These are phyloP conservation scores for Scytalopus superciliaris DNA, from an alignment of 2,113 vertebrate genomes.

Conservation along the genomic window DNA sequence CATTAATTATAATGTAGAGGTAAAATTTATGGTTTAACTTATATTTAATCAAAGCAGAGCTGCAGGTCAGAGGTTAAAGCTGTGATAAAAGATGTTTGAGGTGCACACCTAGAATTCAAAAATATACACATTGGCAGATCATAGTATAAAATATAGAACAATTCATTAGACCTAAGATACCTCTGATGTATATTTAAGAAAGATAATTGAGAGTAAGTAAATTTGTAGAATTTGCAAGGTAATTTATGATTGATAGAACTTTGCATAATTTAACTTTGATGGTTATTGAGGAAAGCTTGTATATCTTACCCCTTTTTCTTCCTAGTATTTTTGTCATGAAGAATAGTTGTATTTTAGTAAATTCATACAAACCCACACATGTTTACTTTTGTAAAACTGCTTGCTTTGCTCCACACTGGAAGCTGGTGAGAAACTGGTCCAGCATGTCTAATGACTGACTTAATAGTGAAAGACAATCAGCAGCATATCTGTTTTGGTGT, in stretches of 20 bases:
- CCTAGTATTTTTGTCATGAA: neutral
- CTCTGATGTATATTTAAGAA: neutral
- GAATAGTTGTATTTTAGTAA: neutral
- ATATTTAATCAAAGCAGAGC: neutral
- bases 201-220: neutral
- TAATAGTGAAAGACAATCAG: neutral
- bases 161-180: neutral
- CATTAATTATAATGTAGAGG: neutral
- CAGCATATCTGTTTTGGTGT: neutral
- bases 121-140: neutral
- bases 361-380: neutral
- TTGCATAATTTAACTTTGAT: neutral
- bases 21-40: neutral
- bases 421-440: neutral
- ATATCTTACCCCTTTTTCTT: neutral
- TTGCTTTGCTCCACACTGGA: neutral
- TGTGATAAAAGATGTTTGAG: neutral
- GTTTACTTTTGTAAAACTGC: neutral
- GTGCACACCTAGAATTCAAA: neutral
- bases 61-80: neutral
- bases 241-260: neutral
- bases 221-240: neutral
- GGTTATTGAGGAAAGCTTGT: neutral
- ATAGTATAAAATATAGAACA: neutral
- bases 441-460: neutral